Percentiles rank a stretch among this genome's conserved stretches.
These are phyloP conservation scores for Plemyria rubiginata DNA, from an alignment of 2,888 invertebrate species.

Conservation along the genomic window DNA sequence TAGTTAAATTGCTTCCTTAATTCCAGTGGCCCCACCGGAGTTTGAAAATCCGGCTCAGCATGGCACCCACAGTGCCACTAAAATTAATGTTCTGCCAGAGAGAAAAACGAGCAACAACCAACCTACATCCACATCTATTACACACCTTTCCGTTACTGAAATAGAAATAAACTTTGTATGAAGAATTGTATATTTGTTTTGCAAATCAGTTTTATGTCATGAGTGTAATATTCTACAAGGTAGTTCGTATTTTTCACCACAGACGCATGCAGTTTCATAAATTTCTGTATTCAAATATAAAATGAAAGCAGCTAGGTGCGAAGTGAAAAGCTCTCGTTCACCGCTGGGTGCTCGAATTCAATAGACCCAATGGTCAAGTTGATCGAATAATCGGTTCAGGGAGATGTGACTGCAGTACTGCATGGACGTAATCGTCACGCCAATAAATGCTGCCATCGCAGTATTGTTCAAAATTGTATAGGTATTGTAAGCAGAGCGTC, in stretches of 20 bases:
- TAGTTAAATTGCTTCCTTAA: conserved; percentile 60
- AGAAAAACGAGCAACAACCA: conserved; percentile 79
- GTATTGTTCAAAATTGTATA: not conserved
- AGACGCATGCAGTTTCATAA: conserved; percentile 11
- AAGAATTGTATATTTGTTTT: too few relatives aligned
- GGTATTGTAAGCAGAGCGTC: not conserved
- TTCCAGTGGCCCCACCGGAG: conserved; percentile 70
- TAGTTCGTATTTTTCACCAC: conserved; percentile 7
- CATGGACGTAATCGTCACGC: conserved; percentile 15
- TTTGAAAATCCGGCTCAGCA: conserved; percentile 73
- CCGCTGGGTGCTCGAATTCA: conserved; percentile 24
- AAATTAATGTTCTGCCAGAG: conserved; percentile 83
- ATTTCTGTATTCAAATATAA: conserved; percentile 24
- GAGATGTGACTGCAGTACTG: conserved; percentile 33
- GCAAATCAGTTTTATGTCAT: too few relatives aligned
- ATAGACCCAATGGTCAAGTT: conserved; percentile 46
- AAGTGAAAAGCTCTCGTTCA: conserved; percentile 27
- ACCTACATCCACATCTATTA: conserved; percentile 53
- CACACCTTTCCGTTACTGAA: conserved; percentile 55
- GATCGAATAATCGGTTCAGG: conserved; percentile 43
- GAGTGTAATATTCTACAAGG: not conserved
- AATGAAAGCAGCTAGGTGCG: conserved; percentile 16
- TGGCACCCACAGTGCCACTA: conserved; percentile 74
- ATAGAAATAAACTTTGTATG: conserved; percentile 56
- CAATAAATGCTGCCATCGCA: not conserved